A percentile compares a stretch with the other conserved stretches of the same genome.
phyloP scores from a whole-genome alignment of 2,797 vertebrate species.

The Acanthis flammea region DNA sequence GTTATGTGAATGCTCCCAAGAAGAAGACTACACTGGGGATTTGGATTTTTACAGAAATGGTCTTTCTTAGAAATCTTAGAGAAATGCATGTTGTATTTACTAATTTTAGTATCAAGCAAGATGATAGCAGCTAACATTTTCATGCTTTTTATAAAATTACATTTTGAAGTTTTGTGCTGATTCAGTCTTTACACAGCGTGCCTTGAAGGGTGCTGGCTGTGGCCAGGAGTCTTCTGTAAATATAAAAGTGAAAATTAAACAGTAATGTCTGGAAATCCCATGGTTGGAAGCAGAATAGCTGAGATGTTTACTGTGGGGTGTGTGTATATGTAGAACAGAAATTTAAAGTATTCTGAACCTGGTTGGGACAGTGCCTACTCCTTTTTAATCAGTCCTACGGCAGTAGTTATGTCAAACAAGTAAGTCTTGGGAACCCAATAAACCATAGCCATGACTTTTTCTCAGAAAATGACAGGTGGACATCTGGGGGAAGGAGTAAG shows the following conservation, averaged over 20 bases:
- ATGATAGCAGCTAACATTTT: neutral
- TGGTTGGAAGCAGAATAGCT: neutral
- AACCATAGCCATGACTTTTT: neutral
- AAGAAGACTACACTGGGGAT: neutral
- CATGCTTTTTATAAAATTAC: neutral
- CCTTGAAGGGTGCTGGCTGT: neutral
- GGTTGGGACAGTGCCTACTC: accelerated
- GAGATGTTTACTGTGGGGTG: neutral
- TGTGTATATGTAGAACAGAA: neutral
- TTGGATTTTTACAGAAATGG: neutral
- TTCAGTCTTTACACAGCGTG: neutral
- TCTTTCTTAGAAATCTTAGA: neutral
- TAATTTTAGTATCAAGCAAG: neutral
- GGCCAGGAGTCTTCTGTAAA: neutral
- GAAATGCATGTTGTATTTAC: neutral
- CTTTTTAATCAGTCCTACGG: neutral
- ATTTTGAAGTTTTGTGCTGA: neutral
- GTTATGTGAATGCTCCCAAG: conserved; percentile 30
- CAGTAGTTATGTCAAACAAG: neutral
- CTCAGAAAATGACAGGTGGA: neutral
- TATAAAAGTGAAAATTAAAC: neutral
- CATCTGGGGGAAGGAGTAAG: neutral
- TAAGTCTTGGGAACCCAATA: neutral
- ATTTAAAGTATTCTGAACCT: neutral
- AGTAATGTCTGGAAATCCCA: neutral